Evolutionary conservation across 2,113 vertebrate species (phyloP), one percentile per base, ranked within the genome.

Genomic region (Dicrurus megarhynchus): DNA sequence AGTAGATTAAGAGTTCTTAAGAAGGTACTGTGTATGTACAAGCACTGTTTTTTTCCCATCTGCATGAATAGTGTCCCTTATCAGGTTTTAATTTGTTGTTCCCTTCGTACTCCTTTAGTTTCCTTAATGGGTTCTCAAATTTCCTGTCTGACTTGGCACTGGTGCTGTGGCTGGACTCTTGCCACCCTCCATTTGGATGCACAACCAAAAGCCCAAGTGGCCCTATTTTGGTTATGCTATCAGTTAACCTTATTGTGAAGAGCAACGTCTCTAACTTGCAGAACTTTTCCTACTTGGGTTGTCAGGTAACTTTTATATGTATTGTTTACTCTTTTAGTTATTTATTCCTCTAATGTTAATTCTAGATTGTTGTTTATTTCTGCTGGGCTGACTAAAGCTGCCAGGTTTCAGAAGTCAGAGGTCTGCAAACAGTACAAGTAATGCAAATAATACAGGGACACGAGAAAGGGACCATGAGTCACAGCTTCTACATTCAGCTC

Each of bases 401-500:
- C 39, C 76, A 71, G 56, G 35, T 83, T 84, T 86, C 71, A 84
- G 86, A 86, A 93, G 52, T 50, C 3, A 2, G 76, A 90, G 68
- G 65, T 93, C 73, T 84, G 39, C 60, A 91, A 91, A 78, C 80
- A 89, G 56, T 42, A 35, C 26, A 49, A 84, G 84, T 56, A 81
- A n/a, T 33, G 68, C 73, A 95, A 94, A 95, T 87, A 93, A 74
- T 92, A 59, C 57, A 65, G 67, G 63, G 67, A 87, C 69, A 53
- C 3, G 5, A 92, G 69, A 35, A 44, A 93, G 59, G 68, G 80
- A 84, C 80, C 15, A 7, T 93, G 86, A 93, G 56, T 92, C 94
- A 95, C 59, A 69, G 61, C 47, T 70, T 47, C 65, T 56, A 18
- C 59, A 21, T 47, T 71, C 65, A 80, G 57, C 57, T 77, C 46